Evolutionary conservation across 2,797 vertebrate genomes (phyloP), one percentile per base, ranked within the genome.

Genomic region (Pseudochirops cupreus): DNA sequence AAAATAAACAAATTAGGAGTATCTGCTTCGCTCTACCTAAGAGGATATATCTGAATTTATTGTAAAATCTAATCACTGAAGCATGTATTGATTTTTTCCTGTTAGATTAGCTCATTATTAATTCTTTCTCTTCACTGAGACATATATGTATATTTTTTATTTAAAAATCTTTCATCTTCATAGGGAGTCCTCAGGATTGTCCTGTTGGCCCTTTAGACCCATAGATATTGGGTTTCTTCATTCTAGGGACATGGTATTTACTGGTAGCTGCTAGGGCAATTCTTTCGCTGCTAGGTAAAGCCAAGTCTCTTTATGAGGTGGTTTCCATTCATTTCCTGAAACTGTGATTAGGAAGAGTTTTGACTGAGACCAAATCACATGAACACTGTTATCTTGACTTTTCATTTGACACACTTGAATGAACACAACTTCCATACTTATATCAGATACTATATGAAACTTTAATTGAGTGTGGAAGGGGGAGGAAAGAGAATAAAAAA

Each of bases 401-500:
- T 96, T 90, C 39, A 29, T 55, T 94, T 91, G 59, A 90, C 94
- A 55, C 0, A 0, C 50, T 92, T 94, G 53, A 94, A 58, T 91
- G 87, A 50, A 92, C 52, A 28, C 29, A 1, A 90, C 97, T 97
- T 96, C 94, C 92, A 94, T 28, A 5, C 0, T 92, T 92, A 0
- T 57, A 91, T 97, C 94, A 59, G 94, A 54, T 54, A 56, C 91
- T 50, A 92, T 87, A 92, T 6, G 95, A 96, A 90, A 24, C 92
- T 96, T 57, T 95, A 96, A 95, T 90, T 93, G 95, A 95, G 91
- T 53, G 24, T 5, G 0, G 95, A 95, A 93, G 95, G 96, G 97
- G 97, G 90, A 46, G 5, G 90, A 4, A 39, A 46, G 53, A 29
- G n/a, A 57, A 14, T 29, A 55, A 33, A 52, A 33, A 13, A 28